Base-by-base conservation (phyloP, 2,888 invertebrate genomes). In the Hirtodrosophila duncani region DNA sequence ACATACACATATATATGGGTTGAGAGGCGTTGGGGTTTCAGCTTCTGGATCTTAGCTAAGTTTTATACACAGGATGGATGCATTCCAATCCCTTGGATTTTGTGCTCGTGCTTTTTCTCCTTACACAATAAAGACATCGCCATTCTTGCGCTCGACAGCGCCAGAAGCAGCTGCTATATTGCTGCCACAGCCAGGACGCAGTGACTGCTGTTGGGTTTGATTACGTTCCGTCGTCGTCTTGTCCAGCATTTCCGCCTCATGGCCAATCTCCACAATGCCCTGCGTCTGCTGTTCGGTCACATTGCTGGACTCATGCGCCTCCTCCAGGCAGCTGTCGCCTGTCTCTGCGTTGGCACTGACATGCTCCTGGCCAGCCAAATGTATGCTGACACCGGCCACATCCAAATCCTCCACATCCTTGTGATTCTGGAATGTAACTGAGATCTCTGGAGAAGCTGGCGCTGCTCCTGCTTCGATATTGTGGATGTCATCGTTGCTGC, bases 221-320 rank as follows among this genome's bases (percentile, higher is more conserved):
- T 11, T n/a, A 11, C 5, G 43, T 34, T 5, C 39, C 2, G 11
- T 27, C 41, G 5, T 16, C 48, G 62, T 58, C 36, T 69, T 81
- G 58, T 86, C 72, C 5, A 86, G 60, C 8, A 85, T 33, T 62
- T 85, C 86, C 18, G 87, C 86, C 52, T 87, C 87, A 42, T 81
- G 79, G 8, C 83, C 87, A 21, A 87, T 86, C 51, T 86, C 87
- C 7, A 87, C 83, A 49, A 86, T 86, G 27, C 85, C 86, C 21
- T 83, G 69, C 11, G 39, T 59, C 18, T 63, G 62, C 26, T 67
- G 50, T 31, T 67, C 30, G 18, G 49, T 36, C 1, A 18, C 18
- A 8, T 24, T 44, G 5, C 20, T 43, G 0, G 46, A 31, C 7
- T 70, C 50, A 8, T 65, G 49, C 29, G 53, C 55, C 16, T 83